Base-by-base conservation (phyloP, 1,140 invertebrate species). In the Drosophila parabipectinata region DNA sequence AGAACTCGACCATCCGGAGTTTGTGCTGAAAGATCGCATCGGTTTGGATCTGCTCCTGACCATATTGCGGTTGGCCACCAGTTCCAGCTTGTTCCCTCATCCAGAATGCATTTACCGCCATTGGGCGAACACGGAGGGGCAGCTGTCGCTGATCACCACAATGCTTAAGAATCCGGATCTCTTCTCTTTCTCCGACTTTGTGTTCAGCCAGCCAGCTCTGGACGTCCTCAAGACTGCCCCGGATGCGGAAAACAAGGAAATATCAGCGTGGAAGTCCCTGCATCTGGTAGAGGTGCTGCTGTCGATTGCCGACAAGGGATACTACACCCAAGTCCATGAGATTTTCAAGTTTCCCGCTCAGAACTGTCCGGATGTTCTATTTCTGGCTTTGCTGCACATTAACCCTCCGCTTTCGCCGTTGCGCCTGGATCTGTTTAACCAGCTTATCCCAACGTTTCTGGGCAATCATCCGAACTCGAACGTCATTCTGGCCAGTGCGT, bases 391-490 rank as follows among this genome's bases (percentile, higher is more conserved):
- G 62, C 89, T 99, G 41, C 97, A 99, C 92, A 96, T 97, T 9
- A 95, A 93, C 90, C 94, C 95, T 24, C 96, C 96, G 1, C 92
- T 97, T 15, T 96, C 96, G 10, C 92, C 95, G 54, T 92, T 97
- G 44, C 93, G 96, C 56, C 97, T 98, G 92, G 98, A 99, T 91
- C 91, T 99, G 39, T 93, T 99, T 28, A 95, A 95, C 47, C 96
- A 94, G 41, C 91, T 99, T 8, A 96, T 99, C 90, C 97, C 97
- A 2, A 96, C 98, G 56, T 99, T 99, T 92, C 93, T 99, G 12
- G 95, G 96, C 10, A 98, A 98, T 93, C 98, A 99, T 94, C 97
- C 97, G 1, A 99, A 99, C 92, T 97, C 97, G 52, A 97, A 95
- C 66, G 97, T 97, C 12, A 97, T 99, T 56, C 93, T 99, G 21